These are phyloP conservation scores for Clupea harengus DNA, from an alignment of 2,113 vertebrate species.

Conservation along the genomic window DNA sequence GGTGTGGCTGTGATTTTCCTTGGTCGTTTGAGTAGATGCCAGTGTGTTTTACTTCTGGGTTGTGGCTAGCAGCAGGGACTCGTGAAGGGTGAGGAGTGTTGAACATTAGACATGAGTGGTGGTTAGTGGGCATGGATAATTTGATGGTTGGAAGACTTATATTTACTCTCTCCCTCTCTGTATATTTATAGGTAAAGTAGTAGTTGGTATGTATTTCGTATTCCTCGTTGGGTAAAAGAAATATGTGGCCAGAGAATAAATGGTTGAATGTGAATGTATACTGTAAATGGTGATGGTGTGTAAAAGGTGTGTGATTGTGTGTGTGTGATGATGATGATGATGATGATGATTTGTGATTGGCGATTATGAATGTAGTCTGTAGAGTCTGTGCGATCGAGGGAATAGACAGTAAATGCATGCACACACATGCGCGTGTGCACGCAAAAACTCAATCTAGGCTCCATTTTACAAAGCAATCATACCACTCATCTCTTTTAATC, in stretches of 20 bases:
- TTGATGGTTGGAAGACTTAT: background rate
- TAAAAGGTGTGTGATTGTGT: background rate
- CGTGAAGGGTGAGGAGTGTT: constrained; percentile 40
- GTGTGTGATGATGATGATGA: background rate
- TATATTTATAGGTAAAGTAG: constrained; percentile 4
- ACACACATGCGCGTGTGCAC: background rate
- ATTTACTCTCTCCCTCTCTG: background rate
- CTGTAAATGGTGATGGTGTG: background rate
- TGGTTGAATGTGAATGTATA: background rate
- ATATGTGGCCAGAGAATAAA: background rate
- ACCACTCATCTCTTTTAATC: background rate
- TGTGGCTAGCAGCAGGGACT: background rate
- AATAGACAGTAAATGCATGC: background rate
- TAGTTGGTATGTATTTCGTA: background rate
- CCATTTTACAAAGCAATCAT: background rate
- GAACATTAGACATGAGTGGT: constrained; percentile 1
- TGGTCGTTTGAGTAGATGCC: background rate
- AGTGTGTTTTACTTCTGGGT: background rate
- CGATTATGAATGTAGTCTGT: too few species aligned
- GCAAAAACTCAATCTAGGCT: background rate
- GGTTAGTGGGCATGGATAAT: constrained; percentile 1
- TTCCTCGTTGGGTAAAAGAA: background rate
- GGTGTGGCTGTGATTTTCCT: background rate
- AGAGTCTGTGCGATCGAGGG: background rate
- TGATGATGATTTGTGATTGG: too few species aligned